Evolutionary conservation across 2,113 vertebrate genomes (phyloP).

Genomic region (Hydropotes inermis): DNA sequence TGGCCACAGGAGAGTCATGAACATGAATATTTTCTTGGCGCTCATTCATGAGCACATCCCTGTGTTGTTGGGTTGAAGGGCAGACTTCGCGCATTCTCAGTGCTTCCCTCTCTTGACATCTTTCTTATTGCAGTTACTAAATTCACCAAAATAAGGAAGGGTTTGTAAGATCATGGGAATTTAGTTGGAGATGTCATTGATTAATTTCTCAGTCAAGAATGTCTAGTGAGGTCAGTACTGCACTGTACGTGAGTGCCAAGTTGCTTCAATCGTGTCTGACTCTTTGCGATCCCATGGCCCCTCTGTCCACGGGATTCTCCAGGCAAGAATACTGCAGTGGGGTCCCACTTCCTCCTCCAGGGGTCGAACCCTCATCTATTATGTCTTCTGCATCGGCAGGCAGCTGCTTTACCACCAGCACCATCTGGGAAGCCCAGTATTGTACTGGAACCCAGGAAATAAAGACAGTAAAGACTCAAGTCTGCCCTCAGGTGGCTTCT

Average conservation of each 20-base stretch:
- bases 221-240: neutral
- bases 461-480: neutral
- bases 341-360: neutral
- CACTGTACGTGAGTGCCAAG: rapidly evolving
- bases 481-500: neutral
- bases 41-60: neutral
- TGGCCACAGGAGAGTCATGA: neutral
- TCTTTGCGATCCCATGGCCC: rapidly evolving
- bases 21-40: neutral
- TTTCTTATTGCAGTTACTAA: neutral
- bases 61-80: neutral
- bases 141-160: neutral
- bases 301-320: neutral
- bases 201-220: neutral
- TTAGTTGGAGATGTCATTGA: neutral
- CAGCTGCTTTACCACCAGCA: neutral
- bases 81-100: neutral
- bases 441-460: neutral
- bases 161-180: neutral
- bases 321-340: neutral
- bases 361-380: neutral
- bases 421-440: neutral
- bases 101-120: neutral
- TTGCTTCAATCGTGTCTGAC: neutral
- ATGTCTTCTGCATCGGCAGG: neutral